phyloP scores from a whole-genome alignment of 1,140 invertebrate genomes.

The Octopus bimaculoides region DNA sequence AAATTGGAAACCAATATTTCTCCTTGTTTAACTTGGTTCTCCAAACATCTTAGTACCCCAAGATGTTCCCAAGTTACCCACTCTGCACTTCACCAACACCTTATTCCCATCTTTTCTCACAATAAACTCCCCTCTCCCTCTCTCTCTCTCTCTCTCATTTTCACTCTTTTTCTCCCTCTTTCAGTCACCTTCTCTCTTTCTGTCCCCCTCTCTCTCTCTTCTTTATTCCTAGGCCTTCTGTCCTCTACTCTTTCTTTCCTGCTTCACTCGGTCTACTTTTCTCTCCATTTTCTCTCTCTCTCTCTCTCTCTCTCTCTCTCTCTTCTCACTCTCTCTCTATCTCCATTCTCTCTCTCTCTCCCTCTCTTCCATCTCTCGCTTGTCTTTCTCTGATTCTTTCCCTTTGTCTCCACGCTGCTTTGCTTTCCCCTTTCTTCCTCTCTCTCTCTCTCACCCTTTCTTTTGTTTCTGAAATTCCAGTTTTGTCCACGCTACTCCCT shows the following conservation, averaged over 20 bases:
- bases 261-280: background rate
- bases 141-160: constrained; percentile 15
- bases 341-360: background rate
- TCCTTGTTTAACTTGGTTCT: too few species aligned
- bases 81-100: too few species aligned
- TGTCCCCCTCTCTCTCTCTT: background rate
- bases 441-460: background rate
- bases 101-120: background rate
- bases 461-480: background rate
- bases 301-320: background rate
- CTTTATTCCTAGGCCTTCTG: background rate
- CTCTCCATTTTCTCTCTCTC: background rate
- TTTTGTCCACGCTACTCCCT: background rate
- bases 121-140: background rate
- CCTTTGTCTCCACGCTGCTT: background rate
- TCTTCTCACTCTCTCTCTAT: background rate
- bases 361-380: background rate
- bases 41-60: too few species aligned
- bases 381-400: background rate
- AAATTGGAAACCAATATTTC: too few species aligned
- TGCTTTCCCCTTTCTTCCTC: background rate
- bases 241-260: background rate
- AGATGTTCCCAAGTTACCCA: too few species aligned
- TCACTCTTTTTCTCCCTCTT: background rate
- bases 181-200: background rate